Evolutionary conservation across 2,888 invertebrate genomes (phyloP), one percentile per base, ranked within the genome.

Genomic region (Pilophorus perplexus): DNA sequence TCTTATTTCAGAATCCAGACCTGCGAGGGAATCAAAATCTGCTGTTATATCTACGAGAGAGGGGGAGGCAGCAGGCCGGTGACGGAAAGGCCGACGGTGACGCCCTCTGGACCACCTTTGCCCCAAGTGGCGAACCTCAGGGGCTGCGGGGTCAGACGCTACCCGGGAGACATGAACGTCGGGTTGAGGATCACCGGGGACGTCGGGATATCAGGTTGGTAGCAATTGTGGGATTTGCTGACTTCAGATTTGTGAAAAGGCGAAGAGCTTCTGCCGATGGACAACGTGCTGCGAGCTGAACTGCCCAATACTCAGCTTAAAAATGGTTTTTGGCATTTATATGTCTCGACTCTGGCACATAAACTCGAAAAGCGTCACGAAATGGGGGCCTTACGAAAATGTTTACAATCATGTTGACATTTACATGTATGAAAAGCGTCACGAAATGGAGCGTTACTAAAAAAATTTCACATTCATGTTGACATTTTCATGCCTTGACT

Each of bases 21-120:
- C 12, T 62, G 62, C 37, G 62, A 62, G 14, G 62, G 62, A 6
- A 46, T 62, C 20, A 44, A 62, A 48, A 62, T 62, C 4, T 62
- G 62, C 33, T 62, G 62, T 23, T 48, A 44, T 2, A 22, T 62
- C 10, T 22, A 23, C n/a, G 48, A n/a, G 16, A 18, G 52, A 28
- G n/a, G n/a, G 46, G 27, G 28, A 25, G 27, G 27, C 6, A 28
- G 14, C n/a, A 25, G 25, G 2, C 16, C 20, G 10, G 2, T 10
- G n/a, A 25, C 50, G 23, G 25, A 22, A 8, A 22, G 10, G 22
- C 37, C n/a, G 14, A 33, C 54, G 27, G 16, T 16, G 1, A 2
- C 8, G 1, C 20, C 38, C 1, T 18, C 28, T 1, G 55, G 55
- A 5, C 16, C 25, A 12, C 6, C 6, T 2, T 27, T 42, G 27